phyloP scores from a whole-genome alignment of 2,888 invertebrate genomes.

The Serripes groenlandicus region DNA sequence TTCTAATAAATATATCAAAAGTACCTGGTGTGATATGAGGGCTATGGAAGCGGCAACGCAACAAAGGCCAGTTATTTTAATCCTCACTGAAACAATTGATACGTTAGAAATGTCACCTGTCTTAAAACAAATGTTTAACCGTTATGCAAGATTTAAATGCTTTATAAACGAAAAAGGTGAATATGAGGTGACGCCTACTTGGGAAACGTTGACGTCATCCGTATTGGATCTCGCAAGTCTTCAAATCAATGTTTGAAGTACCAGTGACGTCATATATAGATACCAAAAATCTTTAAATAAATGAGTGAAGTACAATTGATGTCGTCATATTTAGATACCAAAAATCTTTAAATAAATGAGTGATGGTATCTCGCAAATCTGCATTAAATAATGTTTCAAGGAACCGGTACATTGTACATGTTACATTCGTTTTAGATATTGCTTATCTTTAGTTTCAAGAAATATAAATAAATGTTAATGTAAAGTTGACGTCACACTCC shows the following conservation, averaged over 20 bases:
- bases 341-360: too few relatives aligned
- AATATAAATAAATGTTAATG: too few relatives aligned
- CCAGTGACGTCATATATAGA: too few relatives aligned
- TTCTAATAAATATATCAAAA: neutral
- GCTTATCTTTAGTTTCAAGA: too few relatives aligned
- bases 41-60: neutral
- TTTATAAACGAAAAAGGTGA: neutral
- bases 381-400: too few relatives aligned
- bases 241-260: neutral
- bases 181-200: neutral
- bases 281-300: too few relatives aligned
- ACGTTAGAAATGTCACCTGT: conserved; percentile 7
- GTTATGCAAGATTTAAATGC: neutral
- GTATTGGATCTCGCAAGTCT: neutral
- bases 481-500: too few relatives aligned
- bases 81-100: neutral
- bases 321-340: too few relatives aligned
- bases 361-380: too few relatives aligned
- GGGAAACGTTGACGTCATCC: neutral
- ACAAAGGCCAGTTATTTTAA: conserved; percentile 13
- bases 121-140: neutral
- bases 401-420: too few relatives aligned
- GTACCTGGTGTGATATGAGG: conserved; percentile 8
- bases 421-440: too few relatives aligned
- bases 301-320: too few relatives aligned